Evolutionary conservation across 2,113 vertebrate genomes (phyloP).

Genomic region (Cebidichthys violaceus): DNA sequence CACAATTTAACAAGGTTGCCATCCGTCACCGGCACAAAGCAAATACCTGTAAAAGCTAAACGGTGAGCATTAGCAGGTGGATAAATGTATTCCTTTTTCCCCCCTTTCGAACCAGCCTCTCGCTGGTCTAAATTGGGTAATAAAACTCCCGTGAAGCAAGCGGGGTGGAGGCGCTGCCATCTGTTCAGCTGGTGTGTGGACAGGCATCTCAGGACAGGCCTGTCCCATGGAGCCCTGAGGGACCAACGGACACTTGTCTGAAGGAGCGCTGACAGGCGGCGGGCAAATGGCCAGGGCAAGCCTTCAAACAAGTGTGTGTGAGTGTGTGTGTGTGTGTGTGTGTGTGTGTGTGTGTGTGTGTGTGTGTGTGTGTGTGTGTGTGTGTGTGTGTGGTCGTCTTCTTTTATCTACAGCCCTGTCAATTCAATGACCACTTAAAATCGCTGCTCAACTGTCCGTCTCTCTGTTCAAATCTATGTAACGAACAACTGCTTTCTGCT

Average conservation of each 20-base stretch:
- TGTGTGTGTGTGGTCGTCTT: too few species aligned
- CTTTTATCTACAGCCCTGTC: conserved; percentile 32
- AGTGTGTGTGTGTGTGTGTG: background rate
- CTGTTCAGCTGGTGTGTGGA: conserved; percentile 49
- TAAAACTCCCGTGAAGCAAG: conserved; percentile 55
- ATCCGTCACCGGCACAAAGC: conserved; percentile 28
- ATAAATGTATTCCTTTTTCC: conserved; percentile 26
- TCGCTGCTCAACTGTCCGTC: background rate
- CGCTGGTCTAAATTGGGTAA: conserved; percentile 36
- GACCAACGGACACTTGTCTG: conserved; percentile 23
- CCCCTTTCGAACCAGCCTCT: conserved; percentile 20
- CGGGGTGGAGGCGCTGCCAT: conserved; percentile 36
- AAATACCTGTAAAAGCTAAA: conserved; percentile 63
- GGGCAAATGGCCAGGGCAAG: conserved; percentile 45
- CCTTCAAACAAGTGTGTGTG: conserved; percentile 36
- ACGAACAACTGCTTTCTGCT: too few species aligned
- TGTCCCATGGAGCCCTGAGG: background rate
- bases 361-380: too few species aligned
- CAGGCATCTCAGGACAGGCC: conserved; percentile 9
- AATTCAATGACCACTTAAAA: conserved; percentile 13
- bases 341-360: conserved; percentile 5
- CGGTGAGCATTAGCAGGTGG: conserved; percentile 54
- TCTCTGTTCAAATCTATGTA: background rate
- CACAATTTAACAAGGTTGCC: conserved; percentile 47
- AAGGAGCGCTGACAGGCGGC: conserved; percentile 46